Percentiles rank a stretch among this genome's conserved stretches.
Evolutionary conservation across 2,113 vertebrate genomes (phyloP).

Genomic region (Tenrec ecaudatus): DNA sequence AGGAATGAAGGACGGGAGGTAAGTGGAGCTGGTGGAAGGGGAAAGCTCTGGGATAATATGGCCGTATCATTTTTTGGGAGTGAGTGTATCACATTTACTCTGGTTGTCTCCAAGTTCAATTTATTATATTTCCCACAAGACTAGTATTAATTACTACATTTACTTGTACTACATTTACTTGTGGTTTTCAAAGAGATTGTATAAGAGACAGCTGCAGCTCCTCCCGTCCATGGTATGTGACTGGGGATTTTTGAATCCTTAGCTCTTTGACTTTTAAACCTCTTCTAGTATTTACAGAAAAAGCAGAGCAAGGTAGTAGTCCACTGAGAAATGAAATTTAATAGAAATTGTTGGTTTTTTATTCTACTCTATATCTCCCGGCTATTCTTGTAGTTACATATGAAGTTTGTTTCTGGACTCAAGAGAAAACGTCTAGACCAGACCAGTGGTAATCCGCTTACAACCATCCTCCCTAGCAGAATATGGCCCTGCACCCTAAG

Average conservation of each 20-base stretch:
- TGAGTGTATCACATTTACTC: not conserved
- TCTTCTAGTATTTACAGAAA: not conserved
- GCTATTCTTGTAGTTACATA: too few species aligned
- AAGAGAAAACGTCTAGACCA: too few species aligned
- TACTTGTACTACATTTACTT: conserved; percentile 25
- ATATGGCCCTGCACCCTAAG: too few species aligned
- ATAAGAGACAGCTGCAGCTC: not conserved
- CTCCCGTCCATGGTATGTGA: not conserved
- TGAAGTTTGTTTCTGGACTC: too few species aligned
- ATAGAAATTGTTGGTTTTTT: too few species aligned
- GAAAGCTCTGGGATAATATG: not conserved
- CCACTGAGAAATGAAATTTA: too few species aligned
- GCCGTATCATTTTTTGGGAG: not conserved
- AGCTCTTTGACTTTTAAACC: conserved; percentile 38
- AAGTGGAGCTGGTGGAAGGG: not conserved
- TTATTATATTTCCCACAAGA: conserved; percentile 7
- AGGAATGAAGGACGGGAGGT: not conserved
- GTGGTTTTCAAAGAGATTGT: not conserved
- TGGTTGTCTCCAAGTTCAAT: not conserved
- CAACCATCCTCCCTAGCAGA: too few species aligned
- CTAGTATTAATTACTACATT: not conserved
- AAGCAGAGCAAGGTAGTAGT: too few species aligned
- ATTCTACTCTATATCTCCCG: too few species aligned
- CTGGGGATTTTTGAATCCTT: not conserved
- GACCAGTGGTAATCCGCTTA: too few species aligned